Base-by-base conservation (phyloP, 92 coral and sea anemone genomes). In the Zoanthus gigantus region DNA sequence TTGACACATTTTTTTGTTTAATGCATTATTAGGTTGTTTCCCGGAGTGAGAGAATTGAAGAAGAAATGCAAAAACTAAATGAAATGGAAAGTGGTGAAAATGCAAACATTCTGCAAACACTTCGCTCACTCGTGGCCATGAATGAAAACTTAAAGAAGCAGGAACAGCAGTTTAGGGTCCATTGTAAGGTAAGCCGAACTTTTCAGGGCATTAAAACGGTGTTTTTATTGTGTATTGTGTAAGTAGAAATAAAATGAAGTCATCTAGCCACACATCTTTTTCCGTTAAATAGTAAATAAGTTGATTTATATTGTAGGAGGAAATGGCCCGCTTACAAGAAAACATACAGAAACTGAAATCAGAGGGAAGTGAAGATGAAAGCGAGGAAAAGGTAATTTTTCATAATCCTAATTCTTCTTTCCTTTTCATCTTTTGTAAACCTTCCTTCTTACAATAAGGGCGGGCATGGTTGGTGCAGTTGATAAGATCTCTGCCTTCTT, bases 51-150 rank as follows among this genome's bases (percentile, higher is more conserved):
- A 93, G 95, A 73, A 95, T 97, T 66, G 87, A 88, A 37, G 98
- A 97, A 84, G 99, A 92, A 81, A 95, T 97, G 99, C 91, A 93
- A 53, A 95, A 94, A 77, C 84, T 97, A 61, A 90, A 87, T 79
- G 96, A 97, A 72, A 90, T 97, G 93, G 99, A 97, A 80, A 95
- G 86, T 72, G 99, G 96, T 69, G 99, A 97, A 78, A 97, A 97
- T 89, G 95, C 87, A 23, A 95, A 98, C 76, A 92, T 97, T 84
- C 94, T 95, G n/a, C 94, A 97, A 32, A 94, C 78, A 57, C 98
- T 97, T 53, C 96, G 98, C 52, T 97, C 95, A 30, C 90, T 97
- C 9, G 99, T 97, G 79, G 99, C 98, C 48, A 94, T 95, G 98
- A 97, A 97, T 78, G 99, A 97, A 86, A 95, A 94, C 82, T 92